A percentile compares a stretch with the other conserved stretches of the same genome.
Conservation (phyloP, 2,113 vertebrate species). For the Apistogramma diplotaenia region DNA sequence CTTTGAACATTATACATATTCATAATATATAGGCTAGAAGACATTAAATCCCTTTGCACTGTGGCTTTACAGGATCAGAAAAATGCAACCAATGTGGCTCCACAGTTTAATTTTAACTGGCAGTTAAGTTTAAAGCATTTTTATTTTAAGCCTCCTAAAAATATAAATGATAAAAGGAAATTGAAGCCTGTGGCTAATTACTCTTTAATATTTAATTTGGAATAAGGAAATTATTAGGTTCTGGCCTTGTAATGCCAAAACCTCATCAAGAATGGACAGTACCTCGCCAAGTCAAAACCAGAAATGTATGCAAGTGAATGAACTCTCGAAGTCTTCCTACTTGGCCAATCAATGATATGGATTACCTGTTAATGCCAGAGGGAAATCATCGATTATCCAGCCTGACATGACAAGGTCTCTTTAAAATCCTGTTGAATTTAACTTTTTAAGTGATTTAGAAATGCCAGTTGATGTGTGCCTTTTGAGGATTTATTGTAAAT, state of each 20-base stretch:
- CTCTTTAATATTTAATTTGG: conserved; percentile 39
- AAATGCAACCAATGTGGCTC: background rate
- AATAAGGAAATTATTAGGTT: conserved; percentile 43
- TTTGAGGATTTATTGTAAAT: background rate
- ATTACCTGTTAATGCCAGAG: conserved; percentile 55
- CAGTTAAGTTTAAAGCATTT: conserved; percentile 30
- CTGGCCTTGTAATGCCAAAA: conserved; percentile 65
- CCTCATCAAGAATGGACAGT: conserved; percentile 51
- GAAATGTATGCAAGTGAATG: conserved; percentile 33
- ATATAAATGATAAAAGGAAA: conserved; percentile 50
- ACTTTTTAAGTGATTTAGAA: conserved; percentile 22
- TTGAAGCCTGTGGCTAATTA: conserved; percentile 37
- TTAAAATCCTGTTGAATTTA: conserved; percentile 31
- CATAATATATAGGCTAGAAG: background rate
- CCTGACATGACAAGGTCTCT: conserved; percentile 72
- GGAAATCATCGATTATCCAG: conserved; percentile 48
- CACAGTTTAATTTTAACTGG: conserved; percentile 22
- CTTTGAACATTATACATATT: background rate
- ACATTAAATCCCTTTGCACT: background rate
- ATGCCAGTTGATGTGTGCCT: background rate
- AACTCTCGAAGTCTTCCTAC: conserved; percentile 37
- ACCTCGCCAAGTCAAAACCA: conserved; percentile 39
- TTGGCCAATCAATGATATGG: conserved; percentile 48
- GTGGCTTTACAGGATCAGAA: background rate
- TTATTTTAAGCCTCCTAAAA: conserved; percentile 28